Evolutionary conservation across 1,140 invertebrate species (phyloP).

Genomic region (Aradophagus sp.): DNA sequence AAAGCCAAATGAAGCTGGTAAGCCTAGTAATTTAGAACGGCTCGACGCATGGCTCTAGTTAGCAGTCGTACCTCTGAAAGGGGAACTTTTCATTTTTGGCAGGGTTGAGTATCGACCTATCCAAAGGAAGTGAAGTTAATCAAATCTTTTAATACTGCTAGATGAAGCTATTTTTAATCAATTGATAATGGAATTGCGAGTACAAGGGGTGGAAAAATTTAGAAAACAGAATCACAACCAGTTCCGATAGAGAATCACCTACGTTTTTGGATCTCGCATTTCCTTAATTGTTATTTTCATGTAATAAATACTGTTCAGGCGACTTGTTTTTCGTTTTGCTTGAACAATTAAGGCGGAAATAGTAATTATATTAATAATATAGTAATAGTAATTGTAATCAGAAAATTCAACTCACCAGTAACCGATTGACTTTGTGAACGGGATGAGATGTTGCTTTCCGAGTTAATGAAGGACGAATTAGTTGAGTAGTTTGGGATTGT

Average conservation of each 20-base stretch:
- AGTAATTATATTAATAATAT: conserved; percentile 11
- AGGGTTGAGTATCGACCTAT: conserved; percentile 71
- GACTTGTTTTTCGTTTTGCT: conserved; percentile 4
- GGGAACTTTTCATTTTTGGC: conserved; percentile 70
- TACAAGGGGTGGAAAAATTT: background rate
- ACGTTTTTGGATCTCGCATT: conserved; percentile 32
- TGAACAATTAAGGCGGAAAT: conserved; percentile 38
- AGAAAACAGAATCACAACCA: no score
- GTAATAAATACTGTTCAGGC: no score
- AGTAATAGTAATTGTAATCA: no score
- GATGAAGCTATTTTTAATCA: conserved; percentile 2
- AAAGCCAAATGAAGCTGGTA: conserved; percentile 57
- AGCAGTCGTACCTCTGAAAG: conserved; percentile 68
- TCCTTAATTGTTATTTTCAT: no score
- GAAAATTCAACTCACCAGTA: conserved; percentile 67
- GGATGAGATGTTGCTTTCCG: conserved; percentile 69
- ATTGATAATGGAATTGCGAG: conserved; percentile 23
- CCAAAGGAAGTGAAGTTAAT: conserved; percentile 65
- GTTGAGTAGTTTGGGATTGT: conserved; percentile 64
- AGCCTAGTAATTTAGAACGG: conserved; percentile 54
- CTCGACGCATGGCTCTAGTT: conserved; percentile 43
- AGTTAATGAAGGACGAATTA: conserved; percentile 67
- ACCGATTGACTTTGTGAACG: conserved; percentile 70
- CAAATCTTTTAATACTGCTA: conserved; percentile 41
- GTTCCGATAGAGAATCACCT: no score